Conservation (phyloP, 1,140 invertebrate species). For the Chironomus tepperi region DNA sequence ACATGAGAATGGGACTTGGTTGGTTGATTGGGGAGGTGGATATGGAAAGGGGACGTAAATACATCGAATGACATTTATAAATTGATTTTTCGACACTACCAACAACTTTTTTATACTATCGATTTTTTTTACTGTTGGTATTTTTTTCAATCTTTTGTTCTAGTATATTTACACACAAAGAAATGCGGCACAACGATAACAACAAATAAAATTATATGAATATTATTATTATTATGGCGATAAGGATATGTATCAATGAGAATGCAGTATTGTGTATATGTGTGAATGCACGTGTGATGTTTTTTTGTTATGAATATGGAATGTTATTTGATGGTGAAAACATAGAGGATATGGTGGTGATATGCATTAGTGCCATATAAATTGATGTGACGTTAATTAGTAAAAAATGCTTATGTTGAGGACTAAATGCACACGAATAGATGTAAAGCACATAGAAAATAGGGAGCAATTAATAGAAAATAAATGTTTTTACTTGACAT, state of each 20-base stretch:
- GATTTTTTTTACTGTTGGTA: background rate
- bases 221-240: background rate
- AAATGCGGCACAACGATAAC: background rate
- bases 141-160: conserved; percentile 1
- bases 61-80: conserved; percentile 4
- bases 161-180: background rate
- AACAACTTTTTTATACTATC: background rate
- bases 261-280: background rate
- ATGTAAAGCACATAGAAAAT: background rate
- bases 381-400: background rate
- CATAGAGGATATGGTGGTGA: background rate
- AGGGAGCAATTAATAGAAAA: background rate
- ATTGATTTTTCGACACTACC: conserved; percentile 14
- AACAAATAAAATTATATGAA: background rate
- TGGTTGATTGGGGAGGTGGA: no score
- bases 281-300: background rate
- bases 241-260: background rate
- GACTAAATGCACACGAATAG: background rate
- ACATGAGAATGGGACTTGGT: no score
- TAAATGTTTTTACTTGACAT: conserved; percentile 41
- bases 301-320: background rate
- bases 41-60: no score
- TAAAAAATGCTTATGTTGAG: background rate
- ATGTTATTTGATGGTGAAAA: background rate
- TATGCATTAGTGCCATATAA: background rate